phyloP scores from a whole-genome alignment of 37 sponge, comb jelly and placozoan species.

The Halichondria panicea region DNA sequence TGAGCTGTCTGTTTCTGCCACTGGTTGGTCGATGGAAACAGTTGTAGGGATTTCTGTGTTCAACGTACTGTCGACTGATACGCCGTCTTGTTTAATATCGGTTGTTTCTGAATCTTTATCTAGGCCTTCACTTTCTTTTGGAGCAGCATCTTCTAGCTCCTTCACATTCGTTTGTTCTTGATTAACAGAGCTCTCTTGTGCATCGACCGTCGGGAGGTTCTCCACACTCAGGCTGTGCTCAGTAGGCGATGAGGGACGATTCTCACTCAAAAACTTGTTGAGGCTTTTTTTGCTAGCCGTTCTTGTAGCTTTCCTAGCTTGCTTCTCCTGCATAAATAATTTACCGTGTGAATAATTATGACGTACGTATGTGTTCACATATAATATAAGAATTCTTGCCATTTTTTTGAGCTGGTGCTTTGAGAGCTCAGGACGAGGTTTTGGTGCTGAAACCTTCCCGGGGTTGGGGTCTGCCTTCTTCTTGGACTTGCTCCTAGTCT shows the following conservation, averaged over 20 bases:
- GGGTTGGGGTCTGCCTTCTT: background rate
- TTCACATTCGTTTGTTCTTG: background rate
- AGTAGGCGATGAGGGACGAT: no score
- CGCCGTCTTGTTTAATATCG: background rate
- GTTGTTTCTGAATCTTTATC: background rate
- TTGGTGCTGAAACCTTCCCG: no score
- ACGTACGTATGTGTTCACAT: background rate
- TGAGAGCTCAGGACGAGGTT: constrained; percentile 1
- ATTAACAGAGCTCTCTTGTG: background rate
- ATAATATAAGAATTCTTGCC: background rate
- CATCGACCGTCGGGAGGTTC: background rate
- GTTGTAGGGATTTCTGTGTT: no score
- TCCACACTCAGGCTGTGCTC: no score
- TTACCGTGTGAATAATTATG: background rate
- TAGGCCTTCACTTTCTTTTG: constrained; percentile 1
- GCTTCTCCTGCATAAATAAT: background rate
- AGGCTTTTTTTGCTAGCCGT: background rate
- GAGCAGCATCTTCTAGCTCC: background rate
- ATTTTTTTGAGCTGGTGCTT: constrained; percentile 59
- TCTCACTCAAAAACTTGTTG: constrained; percentile 4
- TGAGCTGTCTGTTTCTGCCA: no score
- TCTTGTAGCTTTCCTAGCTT: constrained; percentile 24
- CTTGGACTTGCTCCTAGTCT: background rate
- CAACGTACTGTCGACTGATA: no score
- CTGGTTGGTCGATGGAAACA: no score